A percentile compares a stretch with the other conserved stretches of the same genome.
Conservation (phyloP, 2,113 vertebrate species). For the Scytalopus superciliaris region DNA sequence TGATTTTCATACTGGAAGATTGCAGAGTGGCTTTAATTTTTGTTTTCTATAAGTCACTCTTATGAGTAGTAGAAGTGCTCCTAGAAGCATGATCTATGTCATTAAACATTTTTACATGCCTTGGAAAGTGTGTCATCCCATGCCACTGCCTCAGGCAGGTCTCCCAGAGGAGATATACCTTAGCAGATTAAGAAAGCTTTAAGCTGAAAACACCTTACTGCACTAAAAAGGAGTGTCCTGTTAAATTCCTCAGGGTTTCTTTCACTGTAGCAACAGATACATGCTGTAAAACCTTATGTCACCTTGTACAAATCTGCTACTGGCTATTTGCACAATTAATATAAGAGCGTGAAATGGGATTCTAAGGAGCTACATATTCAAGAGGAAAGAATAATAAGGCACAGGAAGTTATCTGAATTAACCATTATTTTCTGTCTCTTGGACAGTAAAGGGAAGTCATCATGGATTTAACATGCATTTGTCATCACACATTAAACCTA, state of each 20-base stretch:
- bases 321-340: background rate
- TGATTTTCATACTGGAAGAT: background rate
- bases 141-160: background rate
- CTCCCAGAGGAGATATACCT: background rate
- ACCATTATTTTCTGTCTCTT: background rate
- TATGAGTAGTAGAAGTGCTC: background rate
- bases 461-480: background rate
- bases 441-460: background rate
- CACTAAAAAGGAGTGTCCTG: background rate
- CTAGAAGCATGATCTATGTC: background rate
- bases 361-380: background rate
- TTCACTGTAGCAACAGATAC: background rate
- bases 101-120: background rate
- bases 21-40: background rate
- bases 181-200: background rate
- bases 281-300: background rate
- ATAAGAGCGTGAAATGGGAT: background rate
- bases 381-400: background rate
- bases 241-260: background rate
- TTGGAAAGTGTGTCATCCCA: background rate
- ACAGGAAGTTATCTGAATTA: background rate
- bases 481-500: background rate
- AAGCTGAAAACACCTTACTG: background rate
- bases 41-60: background rate
- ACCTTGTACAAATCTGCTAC: background rate